Percentiles rank a stretch among this genome's conserved stretches.
phyloP scores from a whole-genome alignment of 2,113 vertebrate genomes.

The Bettongia penicillata region DNA sequence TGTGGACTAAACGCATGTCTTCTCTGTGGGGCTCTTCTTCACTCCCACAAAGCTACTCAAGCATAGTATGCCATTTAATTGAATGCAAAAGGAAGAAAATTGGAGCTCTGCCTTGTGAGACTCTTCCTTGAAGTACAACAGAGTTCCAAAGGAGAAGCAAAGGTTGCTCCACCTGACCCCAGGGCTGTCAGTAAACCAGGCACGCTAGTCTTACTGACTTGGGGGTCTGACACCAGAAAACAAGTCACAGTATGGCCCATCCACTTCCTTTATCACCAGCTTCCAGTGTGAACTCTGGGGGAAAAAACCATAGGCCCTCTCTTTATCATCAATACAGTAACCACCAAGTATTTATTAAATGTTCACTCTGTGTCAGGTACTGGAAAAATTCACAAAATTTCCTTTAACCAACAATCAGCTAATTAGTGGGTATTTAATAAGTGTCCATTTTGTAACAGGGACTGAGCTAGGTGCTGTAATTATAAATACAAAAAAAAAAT shows the following conservation, averaged over 20 bases:
- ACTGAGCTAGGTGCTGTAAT: background rate
- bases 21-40: conserved; percentile 15
- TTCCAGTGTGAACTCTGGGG: background rate
- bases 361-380: background rate
- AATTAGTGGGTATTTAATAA: too few relatives aligned
- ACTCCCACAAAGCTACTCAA: conserved; percentile 10
- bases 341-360: background rate
- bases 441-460: background rate
- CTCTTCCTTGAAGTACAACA: background rate
- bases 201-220: background rate
- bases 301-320: background rate
- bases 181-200: background rate
- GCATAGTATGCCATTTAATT: conserved; percentile 47
- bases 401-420: too few relatives aligned
- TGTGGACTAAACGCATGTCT: conserved; percentile 5
- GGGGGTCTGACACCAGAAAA: background rate
- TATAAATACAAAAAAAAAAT: background rate
- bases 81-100: conserved; percentile 31
- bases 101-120: background rate
- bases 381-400: too few relatives aligned
- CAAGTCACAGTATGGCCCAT: background rate
- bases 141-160: background rate
- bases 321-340: background rate
- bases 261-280: background rate
- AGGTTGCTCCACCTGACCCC: background rate